Evolutionary conservation across 1,140 invertebrate genomes (phyloP).

Genomic region (Microplitis demolitor): DNA sequence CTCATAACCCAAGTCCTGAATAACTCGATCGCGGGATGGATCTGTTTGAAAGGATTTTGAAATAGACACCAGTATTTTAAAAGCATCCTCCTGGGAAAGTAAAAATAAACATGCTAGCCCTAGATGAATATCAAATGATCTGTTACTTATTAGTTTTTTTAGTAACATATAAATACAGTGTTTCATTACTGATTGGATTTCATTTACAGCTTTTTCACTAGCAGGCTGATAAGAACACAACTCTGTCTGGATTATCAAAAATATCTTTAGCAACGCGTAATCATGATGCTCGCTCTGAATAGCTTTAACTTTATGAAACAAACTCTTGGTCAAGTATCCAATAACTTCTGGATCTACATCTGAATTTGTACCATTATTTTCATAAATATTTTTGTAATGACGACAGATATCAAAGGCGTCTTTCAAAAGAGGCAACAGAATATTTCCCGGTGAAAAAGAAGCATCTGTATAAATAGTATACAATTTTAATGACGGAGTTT

Average conservation of each 20-base stretch:
- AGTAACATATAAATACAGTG: constrained; percentile 32
- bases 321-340: background rate
- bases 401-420: constrained; percentile 30
- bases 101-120: constrained; percentile 45
- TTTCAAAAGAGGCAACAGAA: constrained; percentile 35
- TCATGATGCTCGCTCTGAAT: constrained; percentile 39
- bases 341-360: background rate
- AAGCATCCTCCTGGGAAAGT: constrained; percentile 34
- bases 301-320: constrained; percentile 26
- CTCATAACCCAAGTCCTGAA: constrained; percentile 43
- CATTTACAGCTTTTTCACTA: constrained; percentile 10
- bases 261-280: constrained; percentile 39
- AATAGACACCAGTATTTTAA: constrained; percentile 33
- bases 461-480: constrained; percentile 42
- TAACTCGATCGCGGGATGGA: constrained; percentile 34
- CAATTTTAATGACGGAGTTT: constrained; percentile 26
- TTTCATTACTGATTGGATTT: constrained; percentile 31
- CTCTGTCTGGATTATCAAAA: constrained; percentile 37
- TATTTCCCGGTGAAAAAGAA: constrained; percentile 32
- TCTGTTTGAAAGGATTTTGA: constrained; percentile 37
- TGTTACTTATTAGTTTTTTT: constrained; percentile 43
- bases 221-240: constrained; percentile 16
- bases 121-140: constrained; percentile 42
- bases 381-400: constrained; percentile 23
- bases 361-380: background rate